Percentiles rank a stretch among this genome's conserved stretches.
Evolutionary conservation across 2,113 vertebrate species (phyloP).

Genomic region (Barnardius zonarius): DNA sequence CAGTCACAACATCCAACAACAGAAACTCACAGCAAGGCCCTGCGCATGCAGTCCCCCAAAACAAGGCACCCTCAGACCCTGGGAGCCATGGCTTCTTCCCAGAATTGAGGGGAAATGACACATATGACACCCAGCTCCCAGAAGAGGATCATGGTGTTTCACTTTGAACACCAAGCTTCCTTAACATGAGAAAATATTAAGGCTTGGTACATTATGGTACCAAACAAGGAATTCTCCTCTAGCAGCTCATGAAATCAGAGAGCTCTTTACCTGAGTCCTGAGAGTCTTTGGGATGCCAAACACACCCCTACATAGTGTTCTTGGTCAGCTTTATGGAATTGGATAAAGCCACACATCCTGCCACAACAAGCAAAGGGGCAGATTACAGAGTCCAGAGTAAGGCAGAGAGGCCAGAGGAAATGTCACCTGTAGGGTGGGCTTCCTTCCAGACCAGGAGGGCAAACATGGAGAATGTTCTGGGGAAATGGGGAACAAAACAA

Average conservation of each 20-base stretch:
- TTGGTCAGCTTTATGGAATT: neutral
- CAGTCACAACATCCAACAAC: neutral
- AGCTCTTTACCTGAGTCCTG: neutral
- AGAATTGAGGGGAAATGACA: neutral
- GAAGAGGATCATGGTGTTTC: neutral
- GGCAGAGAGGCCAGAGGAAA: neutral
- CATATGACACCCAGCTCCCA: neutral
- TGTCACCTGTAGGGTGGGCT: neutral
- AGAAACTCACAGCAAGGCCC: neutral
- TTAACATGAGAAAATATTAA: neutral
- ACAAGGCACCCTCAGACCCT: fast-evolving
- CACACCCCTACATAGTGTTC: neutral
- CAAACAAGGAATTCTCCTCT: neutral
- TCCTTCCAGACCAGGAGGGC: neutral
- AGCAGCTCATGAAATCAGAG: neutral
- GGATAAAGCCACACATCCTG: neutral
- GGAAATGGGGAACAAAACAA: neutral
- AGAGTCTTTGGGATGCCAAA: neutral
- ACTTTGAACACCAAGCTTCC: neutral
- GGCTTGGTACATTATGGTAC: neutral
- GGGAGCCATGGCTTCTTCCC: neutral
- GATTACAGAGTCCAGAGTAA: neutral
- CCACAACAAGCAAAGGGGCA: neutral
- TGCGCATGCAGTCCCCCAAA: neutral
- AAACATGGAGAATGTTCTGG: neutral